phyloP scores from a whole-genome alignment of 2,797 vertebrate species.

The Propithecus perrieri region DNA sequence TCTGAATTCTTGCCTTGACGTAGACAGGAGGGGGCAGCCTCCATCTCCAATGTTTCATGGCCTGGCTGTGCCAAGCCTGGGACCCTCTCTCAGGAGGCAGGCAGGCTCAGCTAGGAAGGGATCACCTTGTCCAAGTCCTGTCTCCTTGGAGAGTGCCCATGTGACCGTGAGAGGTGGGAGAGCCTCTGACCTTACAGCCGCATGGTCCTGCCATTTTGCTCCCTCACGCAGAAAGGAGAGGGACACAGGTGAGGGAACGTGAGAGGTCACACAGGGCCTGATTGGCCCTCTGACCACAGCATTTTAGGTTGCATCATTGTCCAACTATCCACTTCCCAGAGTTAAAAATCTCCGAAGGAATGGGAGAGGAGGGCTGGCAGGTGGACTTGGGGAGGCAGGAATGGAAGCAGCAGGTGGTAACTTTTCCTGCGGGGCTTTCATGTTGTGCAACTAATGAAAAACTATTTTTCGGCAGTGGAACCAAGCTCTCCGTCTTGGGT shows the following conservation, averaged over 20 bases:
- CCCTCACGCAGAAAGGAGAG: background rate
- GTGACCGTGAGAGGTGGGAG: background rate
- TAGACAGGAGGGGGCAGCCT: background rate
- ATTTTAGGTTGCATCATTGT: accelerated
- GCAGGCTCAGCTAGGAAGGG: background rate
- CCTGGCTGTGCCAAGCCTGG: background rate
- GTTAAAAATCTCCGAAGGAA: background rate
- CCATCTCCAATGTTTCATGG: background rate
- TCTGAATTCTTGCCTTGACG: background rate
- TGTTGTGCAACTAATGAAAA: conserved; percentile 67
- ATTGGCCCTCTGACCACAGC: background rate
- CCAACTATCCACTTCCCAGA: no score
- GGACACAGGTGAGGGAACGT: background rate
- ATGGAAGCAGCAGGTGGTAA: background rate
- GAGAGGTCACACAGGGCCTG: accelerated
- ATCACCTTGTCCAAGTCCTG: background rate
- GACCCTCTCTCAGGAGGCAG: background rate
- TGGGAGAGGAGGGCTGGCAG: background rate
- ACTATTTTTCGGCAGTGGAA: conserved; percentile 74
- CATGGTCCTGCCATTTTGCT: accelerated
- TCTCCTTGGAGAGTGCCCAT: background rate
- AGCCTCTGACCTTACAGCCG: no score
- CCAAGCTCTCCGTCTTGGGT: conserved; percentile 81
- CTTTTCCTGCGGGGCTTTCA: conserved; percentile 65
- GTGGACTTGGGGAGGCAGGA: background rate